Conservation (phyloP, 1,140 invertebrate species). For the Hestina assimilis region DNA sequence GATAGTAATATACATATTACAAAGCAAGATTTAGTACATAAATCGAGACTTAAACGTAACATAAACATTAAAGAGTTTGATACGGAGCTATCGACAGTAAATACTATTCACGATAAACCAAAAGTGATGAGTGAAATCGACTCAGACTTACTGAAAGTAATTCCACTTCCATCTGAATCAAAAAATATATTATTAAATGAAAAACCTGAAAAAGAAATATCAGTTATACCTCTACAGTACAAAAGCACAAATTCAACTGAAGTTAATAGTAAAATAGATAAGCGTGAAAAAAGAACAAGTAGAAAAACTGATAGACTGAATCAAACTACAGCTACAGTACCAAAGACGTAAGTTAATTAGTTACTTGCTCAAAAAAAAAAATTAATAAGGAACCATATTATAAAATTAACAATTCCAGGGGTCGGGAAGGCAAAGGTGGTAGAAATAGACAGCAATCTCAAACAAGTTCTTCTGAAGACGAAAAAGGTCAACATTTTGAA, state of each 20-base stretch:
- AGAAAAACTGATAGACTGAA: constrained; percentile 76
- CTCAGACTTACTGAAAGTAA: constrained; percentile 53
- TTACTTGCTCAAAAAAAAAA: neutral
- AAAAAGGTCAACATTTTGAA: constrained; percentile 38
- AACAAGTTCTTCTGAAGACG: constrained; percentile 38
- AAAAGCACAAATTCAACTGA: constrained; percentile 64
- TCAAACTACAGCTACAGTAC: constrained; percentile 73
- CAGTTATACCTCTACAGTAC: constrained; percentile 55
- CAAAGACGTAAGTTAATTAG: constrained; percentile 68
- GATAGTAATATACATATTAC: constrained; percentile 38
- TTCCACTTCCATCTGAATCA: constrained; percentile 44
- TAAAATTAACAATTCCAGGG: constrained; percentile 40
- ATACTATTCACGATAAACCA: constrained; percentile 30
- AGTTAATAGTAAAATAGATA: constrained; percentile 57
- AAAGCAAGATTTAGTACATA: constrained; percentile 25
- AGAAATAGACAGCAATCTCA: constrained; percentile 44
- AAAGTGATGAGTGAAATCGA: constrained; percentile 42
- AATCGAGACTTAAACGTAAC: constrained; percentile 51
- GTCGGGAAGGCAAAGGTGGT: constrained; percentile 68
- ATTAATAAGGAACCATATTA: neutral
- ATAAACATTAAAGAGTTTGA: constrained; percentile 52
- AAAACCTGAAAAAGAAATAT: constrained; percentile 42
- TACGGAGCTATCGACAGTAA: constrained; percentile 39
- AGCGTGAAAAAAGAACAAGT: constrained; percentile 73
- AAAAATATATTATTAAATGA: constrained; percentile 30